These are phyloP conservation scores for Chaetoderma sp. DNA, from an alignment of 2,888 invertebrate genomes.

Conservation along the genomic window DNA sequence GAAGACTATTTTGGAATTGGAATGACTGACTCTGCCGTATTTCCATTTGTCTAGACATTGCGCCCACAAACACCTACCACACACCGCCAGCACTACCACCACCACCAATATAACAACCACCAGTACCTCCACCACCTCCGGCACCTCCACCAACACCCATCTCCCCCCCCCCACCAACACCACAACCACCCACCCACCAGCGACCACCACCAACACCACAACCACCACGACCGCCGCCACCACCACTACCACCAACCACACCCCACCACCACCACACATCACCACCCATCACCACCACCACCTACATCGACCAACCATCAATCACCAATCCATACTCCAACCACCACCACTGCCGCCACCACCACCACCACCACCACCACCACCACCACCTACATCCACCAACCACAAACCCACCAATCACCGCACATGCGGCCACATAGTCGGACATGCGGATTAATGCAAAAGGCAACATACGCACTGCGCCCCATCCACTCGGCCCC, in stretches of 20 bases:
- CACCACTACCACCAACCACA: background rate
- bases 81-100: no score
- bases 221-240: background rate
- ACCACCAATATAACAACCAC: no score
- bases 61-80: no score
- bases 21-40: no score
- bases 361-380: background rate
- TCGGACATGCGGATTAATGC: no score
- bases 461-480: no score
- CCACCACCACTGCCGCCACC: background rate
- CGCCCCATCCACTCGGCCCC: no score
- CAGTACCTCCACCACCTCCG: no score
- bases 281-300: background rate
- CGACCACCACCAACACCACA: background rate
- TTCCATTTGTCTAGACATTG: no score
- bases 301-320: background rate
- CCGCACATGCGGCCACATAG: no score
- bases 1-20: no score
- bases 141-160: background rate
- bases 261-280: no score
- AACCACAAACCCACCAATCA: background rate
- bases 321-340: background rate
- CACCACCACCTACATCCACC: background rate
- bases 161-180: background rate
- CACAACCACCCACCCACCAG: background rate